phyloP scores from a whole-genome alignment of 2,797 vertebrate species.

The Gymnopithys bicolor region DNA sequence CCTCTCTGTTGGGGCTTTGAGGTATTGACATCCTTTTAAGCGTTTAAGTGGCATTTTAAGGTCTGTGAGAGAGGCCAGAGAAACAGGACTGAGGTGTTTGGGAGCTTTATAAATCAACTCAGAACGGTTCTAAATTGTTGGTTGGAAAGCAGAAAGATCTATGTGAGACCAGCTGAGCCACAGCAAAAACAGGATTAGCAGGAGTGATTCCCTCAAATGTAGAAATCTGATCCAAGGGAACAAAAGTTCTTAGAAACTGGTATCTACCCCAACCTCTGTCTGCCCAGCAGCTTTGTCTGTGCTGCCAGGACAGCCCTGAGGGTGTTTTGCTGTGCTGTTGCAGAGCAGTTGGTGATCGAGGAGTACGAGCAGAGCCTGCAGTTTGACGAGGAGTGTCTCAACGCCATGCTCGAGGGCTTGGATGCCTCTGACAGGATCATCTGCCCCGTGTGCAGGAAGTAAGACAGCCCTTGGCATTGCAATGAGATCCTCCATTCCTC shows the following conservation, averaged over 20 bases:
- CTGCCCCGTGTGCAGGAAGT: conserved; percentile 90
- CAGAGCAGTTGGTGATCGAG: conserved; percentile 85
- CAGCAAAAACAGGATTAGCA: background rate
- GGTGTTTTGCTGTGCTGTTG: background rate
- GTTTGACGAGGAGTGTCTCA: conserved; percentile 88
- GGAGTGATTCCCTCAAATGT: background rate
- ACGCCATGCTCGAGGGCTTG: conserved; percentile 83
- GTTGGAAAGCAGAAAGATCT: no score
- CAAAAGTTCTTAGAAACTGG: background rate
- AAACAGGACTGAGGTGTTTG: background rate
- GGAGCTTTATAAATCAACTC: background rate
- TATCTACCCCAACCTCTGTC: background rate
- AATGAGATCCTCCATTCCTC: background rate
- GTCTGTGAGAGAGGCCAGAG: background rate
- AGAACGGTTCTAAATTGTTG: background rate
- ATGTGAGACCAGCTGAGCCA: accelerated
- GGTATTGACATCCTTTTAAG: no score
- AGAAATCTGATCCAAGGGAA: background rate
- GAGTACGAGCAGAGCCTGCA: conserved; percentile 86
- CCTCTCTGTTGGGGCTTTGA: background rate
- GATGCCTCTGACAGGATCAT: conserved; percentile 79
- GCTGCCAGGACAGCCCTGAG: background rate
- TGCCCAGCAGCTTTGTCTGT: background rate
- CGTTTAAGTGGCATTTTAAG: background rate
- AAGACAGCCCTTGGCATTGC: conserved; percentile 41